Conservation (phyloP, 2,113 vertebrate species). For the Chloebia gouldiae region DNA sequence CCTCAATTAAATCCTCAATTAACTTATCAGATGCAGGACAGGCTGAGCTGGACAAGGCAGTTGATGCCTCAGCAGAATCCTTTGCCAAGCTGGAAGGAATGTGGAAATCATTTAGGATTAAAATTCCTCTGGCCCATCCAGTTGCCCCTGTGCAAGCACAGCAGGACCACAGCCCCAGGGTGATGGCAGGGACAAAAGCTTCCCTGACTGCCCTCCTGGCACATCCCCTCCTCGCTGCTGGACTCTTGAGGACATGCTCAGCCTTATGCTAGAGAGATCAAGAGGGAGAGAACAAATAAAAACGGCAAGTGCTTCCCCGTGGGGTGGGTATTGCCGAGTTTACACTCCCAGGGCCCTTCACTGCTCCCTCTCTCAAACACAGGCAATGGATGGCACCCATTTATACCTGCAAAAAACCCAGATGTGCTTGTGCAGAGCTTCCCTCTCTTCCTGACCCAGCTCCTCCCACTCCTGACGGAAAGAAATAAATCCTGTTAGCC, state of each 20-base stretch:
- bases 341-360: accelerated
- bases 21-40: conserved; percentile 52
- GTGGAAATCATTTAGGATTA: conserved; percentile 52
- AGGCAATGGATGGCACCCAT: accelerated
- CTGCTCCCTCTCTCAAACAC: background rate
- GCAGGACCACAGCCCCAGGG: background rate
- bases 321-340: background rate
- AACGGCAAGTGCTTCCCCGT: background rate
- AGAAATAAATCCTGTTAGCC: background rate
- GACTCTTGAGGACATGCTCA: background rate
- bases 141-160: background rate
- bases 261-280: background rate
- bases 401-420: background rate
- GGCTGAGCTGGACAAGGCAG: conserved; percentile 33
- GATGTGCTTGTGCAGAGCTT: background rate
- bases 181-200: background rate
- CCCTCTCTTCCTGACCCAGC: background rate
- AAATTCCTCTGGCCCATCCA: conserved; percentile 54
- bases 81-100: conserved; percentile 43
- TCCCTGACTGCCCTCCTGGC: background rate
- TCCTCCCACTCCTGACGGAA: background rate
- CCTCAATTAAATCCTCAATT: conserved; percentile 48
- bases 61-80: conserved; percentile 58
- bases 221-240: background rate
- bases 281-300: background rate